Evolutionary conservation across 2,888 invertebrate genomes (phyloP).

Genomic region (Salticus scenicus): DNA sequence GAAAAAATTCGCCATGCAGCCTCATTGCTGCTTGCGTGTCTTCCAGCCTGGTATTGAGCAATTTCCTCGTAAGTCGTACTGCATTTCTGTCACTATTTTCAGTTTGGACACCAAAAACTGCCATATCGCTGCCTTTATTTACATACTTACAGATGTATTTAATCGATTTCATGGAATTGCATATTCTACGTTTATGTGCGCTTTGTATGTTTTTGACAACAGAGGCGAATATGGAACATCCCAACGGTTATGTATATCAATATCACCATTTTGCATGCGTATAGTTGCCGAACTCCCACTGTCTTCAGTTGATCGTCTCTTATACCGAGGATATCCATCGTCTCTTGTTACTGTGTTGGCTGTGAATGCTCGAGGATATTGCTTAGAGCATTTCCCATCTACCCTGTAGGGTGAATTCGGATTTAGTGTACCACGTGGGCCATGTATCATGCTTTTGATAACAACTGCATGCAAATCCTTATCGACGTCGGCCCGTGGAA

Average conservation of each 20-base stretch:
- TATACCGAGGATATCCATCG: constrained; percentile 47
- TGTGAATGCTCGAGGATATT: constrained; percentile 36
- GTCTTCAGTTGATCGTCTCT: constrained; percentile 5
- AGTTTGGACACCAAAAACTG: too few relatives aligned
- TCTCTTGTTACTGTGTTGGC: not conserved
- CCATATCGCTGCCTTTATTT: too few relatives aligned
- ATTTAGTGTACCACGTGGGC: constrained; percentile 24
- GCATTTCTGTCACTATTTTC: too few relatives aligned
- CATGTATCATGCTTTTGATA: constrained; percentile 35
- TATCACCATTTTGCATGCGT: too few relatives aligned
- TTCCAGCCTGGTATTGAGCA: constrained; percentile 71
- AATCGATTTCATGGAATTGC: too few relatives aligned
- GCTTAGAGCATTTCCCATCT: constrained; percentile 44
- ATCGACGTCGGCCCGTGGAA: constrained; percentile 11
- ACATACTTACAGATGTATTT: too few relatives aligned
- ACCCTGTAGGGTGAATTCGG: constrained; percentile 56
- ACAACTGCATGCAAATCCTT: constrained; percentile 1
- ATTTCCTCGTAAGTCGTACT: not conserved
- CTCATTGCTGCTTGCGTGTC: constrained; percentile 75
- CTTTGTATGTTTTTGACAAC: too few relatives aligned
- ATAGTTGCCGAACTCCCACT: not conserved
- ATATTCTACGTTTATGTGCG: not conserved
- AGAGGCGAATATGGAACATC: too few relatives aligned
- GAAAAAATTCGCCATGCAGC: constrained; percentile 74
- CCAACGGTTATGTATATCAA: not conserved